Evolutionary conservation across 2,888 invertebrate genomes (phyloP).

Genomic region (Aspidapion aeneum): DNA sequence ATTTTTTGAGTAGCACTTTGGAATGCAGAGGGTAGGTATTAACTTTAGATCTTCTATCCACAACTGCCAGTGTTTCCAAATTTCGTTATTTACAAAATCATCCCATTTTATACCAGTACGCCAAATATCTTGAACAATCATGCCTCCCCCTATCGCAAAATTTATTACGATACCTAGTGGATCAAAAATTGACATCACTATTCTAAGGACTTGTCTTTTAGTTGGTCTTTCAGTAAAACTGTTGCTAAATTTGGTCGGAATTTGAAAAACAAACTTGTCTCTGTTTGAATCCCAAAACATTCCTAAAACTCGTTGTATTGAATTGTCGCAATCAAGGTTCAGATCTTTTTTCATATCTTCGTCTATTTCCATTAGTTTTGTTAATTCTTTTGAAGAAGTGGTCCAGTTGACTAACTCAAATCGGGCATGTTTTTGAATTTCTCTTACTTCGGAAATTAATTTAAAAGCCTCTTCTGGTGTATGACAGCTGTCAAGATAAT

Average conservation of each 20-base stretch:
- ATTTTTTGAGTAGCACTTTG: no score
- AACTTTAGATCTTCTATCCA: no score
- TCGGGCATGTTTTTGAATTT: constrained; percentile 12
- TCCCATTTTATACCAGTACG: no score
- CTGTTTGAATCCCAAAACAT: constrained; percentile 14
- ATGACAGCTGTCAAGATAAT: constrained; percentile 22
- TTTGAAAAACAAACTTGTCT: constrained; percentile 6
- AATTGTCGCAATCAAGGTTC: background rate
- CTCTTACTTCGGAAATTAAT: constrained; percentile 6
- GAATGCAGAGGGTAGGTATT: no score
- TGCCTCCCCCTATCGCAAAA: constrained; percentile 2
- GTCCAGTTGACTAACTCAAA: constrained; percentile 24
- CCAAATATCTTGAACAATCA: no score
- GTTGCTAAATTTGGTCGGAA: background rate
- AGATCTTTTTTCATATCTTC: background rate
- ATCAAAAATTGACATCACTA: constrained; percentile 1
- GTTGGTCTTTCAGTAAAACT: constrained; percentile 1
- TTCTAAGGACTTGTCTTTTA: background rate
- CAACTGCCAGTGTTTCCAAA: no score
- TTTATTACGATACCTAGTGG: constrained; percentile 1
- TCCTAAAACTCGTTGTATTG: constrained; percentile 17
- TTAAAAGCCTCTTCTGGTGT: constrained; percentile 24
- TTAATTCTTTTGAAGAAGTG: constrained; percentile 26
- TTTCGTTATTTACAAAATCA: no score
- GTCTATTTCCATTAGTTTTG: constrained; percentile 3